These are phyloP conservation scores for Mesorhabditis sp. DNA, from an alignment of 2,888 invertebrate species.

Conservation along the genomic window DNA sequence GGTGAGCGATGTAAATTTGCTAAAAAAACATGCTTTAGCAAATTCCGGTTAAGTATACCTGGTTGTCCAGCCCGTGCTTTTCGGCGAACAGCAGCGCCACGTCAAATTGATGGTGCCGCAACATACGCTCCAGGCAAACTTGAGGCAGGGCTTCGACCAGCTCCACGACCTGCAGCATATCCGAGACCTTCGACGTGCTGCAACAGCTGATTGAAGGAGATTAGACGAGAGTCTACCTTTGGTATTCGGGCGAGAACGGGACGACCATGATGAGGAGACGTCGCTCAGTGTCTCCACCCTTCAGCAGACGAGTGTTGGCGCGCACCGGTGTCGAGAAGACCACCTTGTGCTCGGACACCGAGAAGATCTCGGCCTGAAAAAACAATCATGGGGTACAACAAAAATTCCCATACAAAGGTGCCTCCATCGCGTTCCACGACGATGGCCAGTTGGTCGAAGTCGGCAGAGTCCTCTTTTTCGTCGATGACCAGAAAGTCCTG, in stretches of 20 bases:
- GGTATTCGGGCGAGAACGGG: background rate
- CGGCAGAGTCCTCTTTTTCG: background rate
- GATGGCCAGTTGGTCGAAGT: background rate
- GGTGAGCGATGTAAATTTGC: slow-evolving; percentile 1
- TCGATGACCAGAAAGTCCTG: background rate
- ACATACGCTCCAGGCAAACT: background rate
- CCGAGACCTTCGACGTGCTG: too few species aligned
- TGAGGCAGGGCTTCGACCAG: background rate
- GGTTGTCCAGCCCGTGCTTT: background rate
- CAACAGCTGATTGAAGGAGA: background rate
- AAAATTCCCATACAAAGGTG: background rate
- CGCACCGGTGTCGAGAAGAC: slow-evolving; percentile 2
- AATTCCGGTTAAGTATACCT: background rate
- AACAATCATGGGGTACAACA: background rate
- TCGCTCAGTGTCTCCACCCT: background rate
- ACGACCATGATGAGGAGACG: background rate
- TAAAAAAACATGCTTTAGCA: background rate
- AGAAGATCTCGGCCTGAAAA: background rate
- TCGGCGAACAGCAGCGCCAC: background rate
- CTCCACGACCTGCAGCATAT: background rate
- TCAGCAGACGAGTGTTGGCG: background rate
- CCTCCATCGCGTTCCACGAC: background rate
- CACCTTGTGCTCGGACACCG: background rate
- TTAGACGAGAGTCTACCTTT: background rate
- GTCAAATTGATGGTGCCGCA: background rate